Evolutionary conservation across 2,797 vertebrate species (phyloP).

Genomic region (Ctenopoma multispine): DNA sequence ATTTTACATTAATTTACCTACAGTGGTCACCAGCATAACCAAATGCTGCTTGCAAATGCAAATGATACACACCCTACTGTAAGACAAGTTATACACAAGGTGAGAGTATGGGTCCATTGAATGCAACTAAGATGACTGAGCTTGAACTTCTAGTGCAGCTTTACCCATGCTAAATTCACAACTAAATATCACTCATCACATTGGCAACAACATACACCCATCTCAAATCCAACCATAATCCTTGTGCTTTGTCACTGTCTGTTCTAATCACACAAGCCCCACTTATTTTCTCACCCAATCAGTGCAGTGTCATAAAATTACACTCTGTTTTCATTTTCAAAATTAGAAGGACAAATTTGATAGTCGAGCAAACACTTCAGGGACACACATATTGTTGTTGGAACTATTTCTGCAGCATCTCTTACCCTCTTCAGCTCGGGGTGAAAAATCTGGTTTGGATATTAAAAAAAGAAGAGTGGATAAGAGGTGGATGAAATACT

Average conservation of each 20-base stretch:
- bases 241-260: slow-evolving; percentile 11
- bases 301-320: slow-evolving; percentile 6
- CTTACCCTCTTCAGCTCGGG: slow-evolving; percentile 2
- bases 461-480: slow-evolving; percentile 12
- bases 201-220: slow-evolving; percentile 10
- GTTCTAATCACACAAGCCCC: background rate
- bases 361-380: background rate
- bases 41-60: slow-evolving; percentile 15
- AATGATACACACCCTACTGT: slow-evolving; percentile 28
- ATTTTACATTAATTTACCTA: slow-evolving; percentile 41
- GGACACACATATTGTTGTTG: background rate
- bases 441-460: slow-evolving; percentile 6
- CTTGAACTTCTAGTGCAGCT: background rate
- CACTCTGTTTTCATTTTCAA: slow-evolving; percentile 29
- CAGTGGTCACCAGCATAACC: background rate
- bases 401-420: slow-evolving; percentile 7
- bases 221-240: background rate
- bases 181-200: slow-evolving; percentile 1
- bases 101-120: slow-evolving; percentile 10
- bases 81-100: slow-evolving; percentile 13
- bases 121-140: slow-evolving; percentile 8
- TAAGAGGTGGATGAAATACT: slow-evolving; percentile 22
- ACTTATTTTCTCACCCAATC: slow-evolving; percentile 21
- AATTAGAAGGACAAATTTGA: slow-evolving; percentile 43
- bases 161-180: background rate